Conservation (phyloP, 1,140 invertebrate species). For the Brachionus asplanchnoidis region DNA sequence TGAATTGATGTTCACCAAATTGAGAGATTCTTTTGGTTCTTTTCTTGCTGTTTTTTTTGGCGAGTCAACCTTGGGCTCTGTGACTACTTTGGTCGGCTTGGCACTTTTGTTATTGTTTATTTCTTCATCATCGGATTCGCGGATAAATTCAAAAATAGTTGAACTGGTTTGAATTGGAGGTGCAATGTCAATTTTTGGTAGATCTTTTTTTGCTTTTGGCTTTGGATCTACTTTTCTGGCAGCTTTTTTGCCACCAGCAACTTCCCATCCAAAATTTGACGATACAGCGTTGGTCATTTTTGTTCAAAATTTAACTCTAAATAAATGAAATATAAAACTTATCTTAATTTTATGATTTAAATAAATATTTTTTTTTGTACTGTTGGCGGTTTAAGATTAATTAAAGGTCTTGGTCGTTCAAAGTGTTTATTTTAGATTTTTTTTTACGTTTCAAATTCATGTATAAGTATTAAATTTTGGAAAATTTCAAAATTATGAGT, state of each 20-base stretch:
- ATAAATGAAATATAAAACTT: background rate
- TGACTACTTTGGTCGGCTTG: background rate
- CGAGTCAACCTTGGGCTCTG: background rate
- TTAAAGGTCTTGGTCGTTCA: constrained; percentile 9
- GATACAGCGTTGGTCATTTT: constrained; percentile 1
- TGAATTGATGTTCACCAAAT: background rate
- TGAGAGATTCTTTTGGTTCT: background rate
- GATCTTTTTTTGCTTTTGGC: background rate
- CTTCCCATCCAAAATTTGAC: constrained; percentile 12
- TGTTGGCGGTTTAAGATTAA: constrained; percentile 29
- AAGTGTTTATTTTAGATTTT: background rate
- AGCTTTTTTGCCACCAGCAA: constrained; percentile 4
- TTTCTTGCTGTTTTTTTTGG: background rate
- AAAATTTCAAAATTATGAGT: background rate
- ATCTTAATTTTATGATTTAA: background rate
- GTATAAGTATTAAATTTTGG: background rate
- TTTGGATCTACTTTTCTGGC: background rate
- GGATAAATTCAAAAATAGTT: background rate
- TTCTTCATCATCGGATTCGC: constrained; percentile 18
- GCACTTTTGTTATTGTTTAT: constrained; percentile 17
- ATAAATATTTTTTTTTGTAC: background rate
- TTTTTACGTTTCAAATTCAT: background rate
- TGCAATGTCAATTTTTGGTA: background rate
- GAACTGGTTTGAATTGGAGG: background rate
- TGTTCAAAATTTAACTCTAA: background rate